phyloP scores from a whole-genome alignment of 2,113 vertebrate genomes.

The Chitala chitala region DNA sequence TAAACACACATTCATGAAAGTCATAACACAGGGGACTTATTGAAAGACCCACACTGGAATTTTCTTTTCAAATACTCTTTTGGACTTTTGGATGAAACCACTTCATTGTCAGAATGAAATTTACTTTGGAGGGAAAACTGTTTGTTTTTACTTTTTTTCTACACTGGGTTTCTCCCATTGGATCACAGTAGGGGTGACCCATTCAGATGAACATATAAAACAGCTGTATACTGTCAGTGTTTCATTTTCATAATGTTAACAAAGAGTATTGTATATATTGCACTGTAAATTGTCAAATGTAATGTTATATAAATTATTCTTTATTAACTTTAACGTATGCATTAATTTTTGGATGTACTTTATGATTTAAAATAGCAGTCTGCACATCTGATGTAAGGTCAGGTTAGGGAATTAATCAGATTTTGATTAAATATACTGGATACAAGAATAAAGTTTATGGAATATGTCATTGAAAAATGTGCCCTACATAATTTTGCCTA shows the following conservation, averaged over 20 bases:
- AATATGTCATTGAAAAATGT: background rate
- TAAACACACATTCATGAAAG: background rate
- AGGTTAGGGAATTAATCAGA: no score
- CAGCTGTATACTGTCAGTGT: background rate
- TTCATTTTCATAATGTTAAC: background rate
- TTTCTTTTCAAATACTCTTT: conserved; percentile 47
- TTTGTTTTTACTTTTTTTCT: conserved; percentile 2
- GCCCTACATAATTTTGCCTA: no score
- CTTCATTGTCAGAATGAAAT: conserved; percentile 43
- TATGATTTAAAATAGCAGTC: conserved; percentile 8
- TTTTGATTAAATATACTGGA: no score
- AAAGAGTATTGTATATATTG: no score
- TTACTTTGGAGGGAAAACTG: conserved; percentile 25
- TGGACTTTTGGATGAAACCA: conserved; percentile 50
- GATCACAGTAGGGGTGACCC: background rate
- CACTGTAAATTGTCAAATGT: no score
- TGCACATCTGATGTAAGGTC: background rate
- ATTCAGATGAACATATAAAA: background rate
- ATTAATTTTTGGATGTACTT: background rate
- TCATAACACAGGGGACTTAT: conserved; percentile 9
- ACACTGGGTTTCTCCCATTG: background rate
- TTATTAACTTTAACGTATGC: no score
- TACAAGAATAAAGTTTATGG: background rate
- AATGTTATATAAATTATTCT: no score
- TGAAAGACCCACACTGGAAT: conserved; percentile 33